Percentiles rank a stretch among this genome's conserved stretches.
phyloP scores from a whole-genome alignment of 1,140 invertebrate genomes.

The Charaxes varanes region DNA sequence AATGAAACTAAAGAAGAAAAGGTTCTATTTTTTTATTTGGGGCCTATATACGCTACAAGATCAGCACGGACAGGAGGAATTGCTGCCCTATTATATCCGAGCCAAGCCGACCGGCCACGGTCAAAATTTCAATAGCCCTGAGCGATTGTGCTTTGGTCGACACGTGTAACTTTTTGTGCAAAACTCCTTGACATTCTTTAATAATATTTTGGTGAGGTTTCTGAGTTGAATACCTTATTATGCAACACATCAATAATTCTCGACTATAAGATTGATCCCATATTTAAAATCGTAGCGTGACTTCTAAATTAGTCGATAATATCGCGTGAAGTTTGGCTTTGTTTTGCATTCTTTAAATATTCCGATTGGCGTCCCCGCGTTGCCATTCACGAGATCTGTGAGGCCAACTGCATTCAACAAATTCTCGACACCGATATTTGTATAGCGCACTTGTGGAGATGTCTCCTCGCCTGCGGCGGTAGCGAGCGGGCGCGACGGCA shows the following conservation, averaged over 20 bases:
- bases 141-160: constrained; percentile 57
- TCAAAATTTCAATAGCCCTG: constrained; percentile 66
- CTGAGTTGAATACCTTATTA: constrained; percentile 64
- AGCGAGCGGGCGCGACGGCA: constrained; percentile 36
- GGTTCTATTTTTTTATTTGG: constrained; percentile 13
- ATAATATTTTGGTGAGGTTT: constrained; percentile 48
- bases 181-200: constrained; percentile 63
- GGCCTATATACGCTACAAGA: constrained; percentile 27
- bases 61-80: constrained; percentile 38
- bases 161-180: constrained; percentile 72
- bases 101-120: constrained; percentile 42
- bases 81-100: constrained; percentile 58
- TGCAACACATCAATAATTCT: constrained; percentile 56
- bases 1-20: constrained; percentile 3
- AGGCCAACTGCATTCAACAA: constrained; percentile 4
- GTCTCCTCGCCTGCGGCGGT: constrained; percentile 23
- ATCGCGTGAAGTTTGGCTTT: constrained; percentile 27
- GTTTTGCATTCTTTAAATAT: constrained; percentile 19
- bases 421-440: constrained; percentile 8
- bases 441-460: constrained; percentile 19
- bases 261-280: constrained; percentile 25
- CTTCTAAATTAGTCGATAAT: constrained; percentile 23
- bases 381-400: constrained; percentile 1
- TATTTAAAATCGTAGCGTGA: constrained; percentile 32
- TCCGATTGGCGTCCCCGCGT: constrained; percentile 1